Evolutionary conservation across 2,797 vertebrate species (phyloP), one percentile per base, ranked within the genome.

Genomic region (Acanthurus leucopareius): DNA sequence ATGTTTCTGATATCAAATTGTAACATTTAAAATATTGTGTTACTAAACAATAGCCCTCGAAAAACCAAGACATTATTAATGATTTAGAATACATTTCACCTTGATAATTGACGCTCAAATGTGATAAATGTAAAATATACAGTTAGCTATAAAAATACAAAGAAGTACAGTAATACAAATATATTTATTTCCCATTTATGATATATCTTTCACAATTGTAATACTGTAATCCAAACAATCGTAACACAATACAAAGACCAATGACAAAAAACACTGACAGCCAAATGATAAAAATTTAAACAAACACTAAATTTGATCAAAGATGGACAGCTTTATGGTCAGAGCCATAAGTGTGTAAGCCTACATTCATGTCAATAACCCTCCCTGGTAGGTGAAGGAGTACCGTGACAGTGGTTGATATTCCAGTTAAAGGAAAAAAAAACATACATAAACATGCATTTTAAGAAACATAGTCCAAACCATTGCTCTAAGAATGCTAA

Each of bases 141-240:
- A 94, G 87, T 93, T 92, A 88, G 88, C 92, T 96, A 96, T 94
- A 96, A 96, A 96, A 96, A 96, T 96, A 96, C 95, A 96, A 96
- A 96, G 94, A 94, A 95, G 93, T 94, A 95, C 94, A 95, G 92
- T 94, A 88, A 94, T 96, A 96, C 93, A 96, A 96, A 96, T 96
- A 95, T 95, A 96, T 96, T 96, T 96, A 96, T 96, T 96, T 94
- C 81, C 95, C 95, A 95, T 95, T 91, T 91, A 94, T 94, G 91
- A 91, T 95, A 94, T 94, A 95, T 90, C 92, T 94, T 92, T 94
- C 93, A 96, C 95, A 95, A 95, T 83, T 90, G 91, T 88, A 93
- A 93, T 94, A 40, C 38, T 40, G 38, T 40, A 93, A 93, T 94
- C 88, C 88, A 93, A 94, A 93, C 92, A 90, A 91, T 94, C 93